Evolutionary conservation across 2,888 invertebrate species (phyloP).

Genomic region (Neoaliturus tenellus): DNA sequence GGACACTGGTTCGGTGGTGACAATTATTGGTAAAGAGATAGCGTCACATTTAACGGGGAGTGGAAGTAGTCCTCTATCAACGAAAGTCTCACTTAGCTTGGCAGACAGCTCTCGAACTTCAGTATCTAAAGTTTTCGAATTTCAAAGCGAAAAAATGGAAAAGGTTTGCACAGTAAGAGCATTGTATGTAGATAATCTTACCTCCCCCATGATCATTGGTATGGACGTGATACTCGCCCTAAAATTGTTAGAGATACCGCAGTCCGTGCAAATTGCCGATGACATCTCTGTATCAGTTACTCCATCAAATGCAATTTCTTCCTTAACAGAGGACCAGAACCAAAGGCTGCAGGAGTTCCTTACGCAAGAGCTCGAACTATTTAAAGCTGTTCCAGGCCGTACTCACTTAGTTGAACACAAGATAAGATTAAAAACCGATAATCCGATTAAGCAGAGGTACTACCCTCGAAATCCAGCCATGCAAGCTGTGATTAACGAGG

Average conservation of each 20-base stretch:
- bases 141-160: background rate
- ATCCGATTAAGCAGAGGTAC: conserved; percentile 3
- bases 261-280: background rate
- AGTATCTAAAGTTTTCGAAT: background rate
- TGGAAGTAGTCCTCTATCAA: background rate
- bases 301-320: background rate
- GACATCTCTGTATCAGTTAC: background rate
- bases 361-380: background rate
- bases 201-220: background rate
- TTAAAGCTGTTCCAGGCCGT: background rate
- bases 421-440: background rate
- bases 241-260: background rate
- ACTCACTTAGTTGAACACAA: background rate
- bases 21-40: background rate
- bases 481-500: conserved; percentile 55
- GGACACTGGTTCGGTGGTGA: background rate
- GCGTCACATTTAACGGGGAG: background rate
- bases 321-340: background rate
- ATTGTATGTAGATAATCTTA: background rate
- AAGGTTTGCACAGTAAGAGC: background rate
- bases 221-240: background rate
- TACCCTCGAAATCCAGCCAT: background rate
- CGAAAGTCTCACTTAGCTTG: background rate
- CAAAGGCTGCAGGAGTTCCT: background rate
- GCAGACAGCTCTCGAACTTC: background rate